Evolutionary conservation across 2,888 invertebrate genomes (phyloP).

Genomic region (Gerris lacustris): DNA sequence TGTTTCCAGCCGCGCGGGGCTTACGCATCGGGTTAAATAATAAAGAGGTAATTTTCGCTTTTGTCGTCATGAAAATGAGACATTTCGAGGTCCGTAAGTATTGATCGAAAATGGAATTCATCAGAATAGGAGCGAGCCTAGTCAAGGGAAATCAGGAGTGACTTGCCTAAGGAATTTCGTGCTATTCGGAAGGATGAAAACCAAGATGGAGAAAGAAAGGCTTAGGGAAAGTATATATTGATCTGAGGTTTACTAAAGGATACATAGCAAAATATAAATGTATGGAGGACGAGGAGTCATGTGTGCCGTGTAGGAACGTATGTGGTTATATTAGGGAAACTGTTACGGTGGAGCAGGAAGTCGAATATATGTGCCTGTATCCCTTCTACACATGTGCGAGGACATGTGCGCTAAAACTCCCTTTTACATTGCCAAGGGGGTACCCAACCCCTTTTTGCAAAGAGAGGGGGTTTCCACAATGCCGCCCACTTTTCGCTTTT

Average conservation of each 20-base stretch:
- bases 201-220: no score
- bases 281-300: not conserved
- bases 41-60: no score
- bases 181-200: no score
- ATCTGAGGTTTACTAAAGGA: not conserved
- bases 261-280: not conserved
- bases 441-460: not conserved
- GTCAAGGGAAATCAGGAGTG: no score
- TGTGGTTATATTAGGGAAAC: not conserved
- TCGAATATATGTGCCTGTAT: not conserved
- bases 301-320: no score
- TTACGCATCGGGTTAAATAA: no score
- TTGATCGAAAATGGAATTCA: no score
- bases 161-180: no score
- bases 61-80: no score
- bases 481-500: constrained; percentile 1
- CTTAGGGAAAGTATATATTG: not conserved
- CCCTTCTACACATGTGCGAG: not conserved
- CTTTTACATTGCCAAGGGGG: not conserved
- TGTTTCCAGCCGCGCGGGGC: no score
- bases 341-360: not conserved
- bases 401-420: not conserved
- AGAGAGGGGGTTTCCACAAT: not conserved
- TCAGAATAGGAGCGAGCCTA: no score
- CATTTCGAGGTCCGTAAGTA: no score